These are phyloP conservation scores for Cyanistes caeruleus DNA, from an alignment of 2,113 vertebrate genomes.

Conservation along the genomic window DNA sequence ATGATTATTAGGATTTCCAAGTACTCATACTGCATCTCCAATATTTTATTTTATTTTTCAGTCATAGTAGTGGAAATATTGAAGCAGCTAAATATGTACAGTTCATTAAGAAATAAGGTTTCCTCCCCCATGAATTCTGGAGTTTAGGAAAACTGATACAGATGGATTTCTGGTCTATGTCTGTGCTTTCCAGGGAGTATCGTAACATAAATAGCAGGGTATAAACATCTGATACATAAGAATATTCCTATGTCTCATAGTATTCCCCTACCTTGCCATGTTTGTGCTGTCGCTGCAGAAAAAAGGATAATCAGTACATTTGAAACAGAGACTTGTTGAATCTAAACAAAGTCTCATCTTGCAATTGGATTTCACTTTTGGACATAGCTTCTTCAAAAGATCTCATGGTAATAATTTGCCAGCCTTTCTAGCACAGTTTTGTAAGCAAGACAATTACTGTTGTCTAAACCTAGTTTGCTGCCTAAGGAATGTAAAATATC, in stretches of 20 bases:
- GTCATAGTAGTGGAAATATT: background rate
- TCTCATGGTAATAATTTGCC: background rate
- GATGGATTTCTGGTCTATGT: background rate
- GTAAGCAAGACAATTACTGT: background rate
- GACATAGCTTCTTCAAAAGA: background rate
- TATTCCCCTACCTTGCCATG: background rate
- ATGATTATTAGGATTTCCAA: background rate
- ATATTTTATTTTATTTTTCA: background rate
- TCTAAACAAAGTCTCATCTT: background rate
- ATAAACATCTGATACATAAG: background rate
- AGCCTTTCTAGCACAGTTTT: background rate
- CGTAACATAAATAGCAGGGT: background rate
- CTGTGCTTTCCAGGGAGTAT: background rate
- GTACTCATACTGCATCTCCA: background rate
- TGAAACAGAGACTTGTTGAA: background rate
- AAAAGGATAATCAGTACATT: background rate
- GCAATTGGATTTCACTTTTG: background rate
- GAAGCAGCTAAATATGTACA: background rate
- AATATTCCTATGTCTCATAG: background rate
- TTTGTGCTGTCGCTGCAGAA: fast-evolving
- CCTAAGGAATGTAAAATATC: constrained; percentile 12
- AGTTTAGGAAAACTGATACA: background rate
- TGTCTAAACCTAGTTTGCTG: background rate
- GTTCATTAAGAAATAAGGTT: background rate
- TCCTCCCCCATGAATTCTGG: background rate